Evolutionary conservation across 2,888 invertebrate genomes (phyloP).

Genomic region (Anticlea derivata): DNA sequence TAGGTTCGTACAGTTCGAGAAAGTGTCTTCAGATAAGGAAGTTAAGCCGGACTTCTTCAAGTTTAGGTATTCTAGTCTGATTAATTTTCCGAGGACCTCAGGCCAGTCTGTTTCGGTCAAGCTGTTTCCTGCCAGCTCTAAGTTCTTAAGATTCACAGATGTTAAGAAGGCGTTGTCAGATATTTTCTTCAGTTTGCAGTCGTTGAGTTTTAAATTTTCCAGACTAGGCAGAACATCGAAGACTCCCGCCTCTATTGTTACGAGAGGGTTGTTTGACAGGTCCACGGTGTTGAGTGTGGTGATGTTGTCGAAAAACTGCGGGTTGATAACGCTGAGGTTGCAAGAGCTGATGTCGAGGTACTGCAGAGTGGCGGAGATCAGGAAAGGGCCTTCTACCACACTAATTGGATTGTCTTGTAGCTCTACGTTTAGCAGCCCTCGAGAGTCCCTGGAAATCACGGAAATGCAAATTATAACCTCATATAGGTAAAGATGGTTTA

Average conservation of each 20-base stretch:
- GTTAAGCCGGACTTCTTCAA: constrained; percentile 85
- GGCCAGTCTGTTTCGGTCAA: constrained; percentile 85
- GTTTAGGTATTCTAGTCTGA: constrained; percentile 85
- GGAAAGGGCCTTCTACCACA: constrained; percentile 85
- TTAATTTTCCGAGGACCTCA: constrained; percentile 83
- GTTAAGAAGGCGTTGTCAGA: constrained; percentile 82
- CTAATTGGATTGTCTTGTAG: constrained; percentile 87
- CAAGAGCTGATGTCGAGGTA: constrained; percentile 88
- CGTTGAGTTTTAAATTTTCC: constrained; percentile 86
- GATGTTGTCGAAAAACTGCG: constrained; percentile 86
- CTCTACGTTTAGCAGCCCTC: constrained; percentile 87
- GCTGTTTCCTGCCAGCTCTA: constrained; percentile 86
- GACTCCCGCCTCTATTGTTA: constrained; percentile 80
- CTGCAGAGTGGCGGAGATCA: constrained; percentile 86
- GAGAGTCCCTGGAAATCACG: constrained; percentile 83
- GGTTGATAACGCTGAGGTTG: constrained; percentile 82
- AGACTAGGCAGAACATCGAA: constrained; percentile 86
- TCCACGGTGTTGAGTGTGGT: constrained; percentile 87
- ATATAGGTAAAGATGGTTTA: background rate
- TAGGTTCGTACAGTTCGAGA: constrained; percentile 86
- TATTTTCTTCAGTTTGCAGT: constrained; percentile 85
- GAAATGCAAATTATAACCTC: background rate
- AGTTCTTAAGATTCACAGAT: constrained; percentile 84
- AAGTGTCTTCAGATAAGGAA: constrained; percentile 85
- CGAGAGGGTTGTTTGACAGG: constrained; percentile 87